phyloP scores from a whole-genome alignment of 2,797 vertebrate genomes.

The Cryptoblepharus egeriae region DNA sequence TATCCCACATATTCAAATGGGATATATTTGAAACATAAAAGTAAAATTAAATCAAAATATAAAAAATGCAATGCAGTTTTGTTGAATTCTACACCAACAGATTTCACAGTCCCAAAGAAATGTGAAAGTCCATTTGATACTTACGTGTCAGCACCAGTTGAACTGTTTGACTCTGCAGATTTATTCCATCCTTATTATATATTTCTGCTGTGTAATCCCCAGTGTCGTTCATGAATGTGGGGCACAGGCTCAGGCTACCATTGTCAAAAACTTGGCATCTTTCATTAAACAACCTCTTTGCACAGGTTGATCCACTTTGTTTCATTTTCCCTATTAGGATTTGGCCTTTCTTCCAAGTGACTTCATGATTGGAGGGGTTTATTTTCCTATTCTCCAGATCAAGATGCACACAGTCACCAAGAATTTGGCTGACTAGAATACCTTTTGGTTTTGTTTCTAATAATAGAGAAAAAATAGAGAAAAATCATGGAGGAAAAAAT shows the following conservation, averaged over 20 bases:
- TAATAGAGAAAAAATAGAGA: not conserved
- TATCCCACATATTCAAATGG: not conserved
- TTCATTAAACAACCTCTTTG: fast-evolving
- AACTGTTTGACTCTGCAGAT: conserved; percentile 19
- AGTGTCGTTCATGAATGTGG: not conserved
- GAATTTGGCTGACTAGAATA: conserved; percentile 2
- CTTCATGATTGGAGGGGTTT: not conserved
- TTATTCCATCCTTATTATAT: not conserved
- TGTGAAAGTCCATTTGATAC: not conserved
- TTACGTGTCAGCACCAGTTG: conserved; percentile 29
- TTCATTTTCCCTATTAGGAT: not conserved
- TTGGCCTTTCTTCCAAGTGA: conserved; percentile 20
- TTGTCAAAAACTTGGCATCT: not conserved
- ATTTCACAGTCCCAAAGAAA: not conserved
- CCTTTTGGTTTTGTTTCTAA: not conserved
- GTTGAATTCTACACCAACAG: not conserved
- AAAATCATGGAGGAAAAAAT: no score
- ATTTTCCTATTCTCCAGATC: conserved; percentile 10
- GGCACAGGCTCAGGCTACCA: not conserved
- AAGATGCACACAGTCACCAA: conserved; percentile 30
- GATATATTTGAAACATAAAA: not conserved
- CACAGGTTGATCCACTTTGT: fast-evolving
- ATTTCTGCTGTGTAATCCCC: conserved; percentile 17
- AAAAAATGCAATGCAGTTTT: not conserved
- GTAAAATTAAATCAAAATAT: not conserved